These are phyloP conservation scores for Cochlearius cochlearius DNA, from an alignment of 2,113 vertebrate species.

Conservation along the genomic window DNA sequence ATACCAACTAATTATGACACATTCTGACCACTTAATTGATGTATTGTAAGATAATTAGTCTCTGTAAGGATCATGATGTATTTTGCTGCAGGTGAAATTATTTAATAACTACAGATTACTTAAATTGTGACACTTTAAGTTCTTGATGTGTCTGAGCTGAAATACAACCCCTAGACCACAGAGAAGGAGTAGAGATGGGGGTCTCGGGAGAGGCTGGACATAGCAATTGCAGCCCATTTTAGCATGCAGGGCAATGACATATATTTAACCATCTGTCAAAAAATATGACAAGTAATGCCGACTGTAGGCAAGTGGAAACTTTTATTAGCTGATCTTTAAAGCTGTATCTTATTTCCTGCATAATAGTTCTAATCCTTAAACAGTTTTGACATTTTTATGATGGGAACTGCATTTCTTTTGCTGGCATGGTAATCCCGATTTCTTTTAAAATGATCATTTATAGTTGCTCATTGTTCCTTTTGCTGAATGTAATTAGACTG, in stretches of 20 bases:
- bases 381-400: background rate
- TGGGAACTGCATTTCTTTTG: background rate
- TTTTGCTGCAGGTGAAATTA: background rate
- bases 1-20: background rate
- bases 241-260: background rate
- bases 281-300: background rate
- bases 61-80: background rate
- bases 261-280: background rate
- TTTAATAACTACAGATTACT: background rate
- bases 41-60: background rate
- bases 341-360: background rate
- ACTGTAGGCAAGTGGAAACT: background rate
- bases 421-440: background rate
- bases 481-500: slow-evolving; percentile 23
- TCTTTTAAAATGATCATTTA: slow-evolving; percentile 25
- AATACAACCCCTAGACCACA: accelerated
- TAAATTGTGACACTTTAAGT: background rate
- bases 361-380: background rate
- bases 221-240: background rate
- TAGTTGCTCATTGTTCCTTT: slow-evolving; percentile 4
- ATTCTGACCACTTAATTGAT: background rate
- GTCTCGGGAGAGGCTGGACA: background rate
- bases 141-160: background rate
- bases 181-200: background rate
- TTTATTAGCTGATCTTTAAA: slow-evolving; percentile 9